Conservation (phyloP, 2,797 vertebrate genomes). For the Botia almorhae region DNA sequence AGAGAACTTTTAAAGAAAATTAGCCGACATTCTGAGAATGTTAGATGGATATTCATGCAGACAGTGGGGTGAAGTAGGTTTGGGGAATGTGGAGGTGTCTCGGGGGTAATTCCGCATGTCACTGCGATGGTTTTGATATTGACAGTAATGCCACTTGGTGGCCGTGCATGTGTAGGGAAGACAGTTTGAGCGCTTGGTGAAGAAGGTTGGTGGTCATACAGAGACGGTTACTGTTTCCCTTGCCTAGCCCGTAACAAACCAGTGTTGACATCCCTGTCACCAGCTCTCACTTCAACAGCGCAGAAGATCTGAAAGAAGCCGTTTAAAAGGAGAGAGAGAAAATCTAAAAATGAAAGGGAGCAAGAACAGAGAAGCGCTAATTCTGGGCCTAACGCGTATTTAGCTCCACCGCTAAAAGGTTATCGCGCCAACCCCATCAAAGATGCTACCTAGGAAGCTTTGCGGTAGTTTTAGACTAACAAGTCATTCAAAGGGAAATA, state of each 20-base stretch:
- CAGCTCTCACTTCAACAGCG: slow-evolving; percentile 75
- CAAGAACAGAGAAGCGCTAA: neutral
- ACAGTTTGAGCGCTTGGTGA: slow-evolving; percentile 59
- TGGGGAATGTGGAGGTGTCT: slow-evolving; percentile 46
- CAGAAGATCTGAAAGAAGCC: slow-evolving; percentile 75
- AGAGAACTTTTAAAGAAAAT: no score
- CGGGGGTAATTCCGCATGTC: slow-evolving; percentile 38
- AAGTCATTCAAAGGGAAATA: slow-evolving; percentile 53
- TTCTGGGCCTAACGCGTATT: neutral
- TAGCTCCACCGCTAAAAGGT: neutral
- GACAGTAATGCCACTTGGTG: slow-evolving; percentile 73
- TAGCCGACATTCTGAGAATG: no score
- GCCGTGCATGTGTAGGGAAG: slow-evolving; percentile 62
- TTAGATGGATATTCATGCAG: neutral
- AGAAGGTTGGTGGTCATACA: slow-evolving; percentile 66
- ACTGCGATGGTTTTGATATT: slow-evolving; percentile 65
- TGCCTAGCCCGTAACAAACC: slow-evolving; percentile 75
- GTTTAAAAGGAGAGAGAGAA: slow-evolving; percentile 62
- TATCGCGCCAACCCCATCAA: slow-evolving; percentile 64
- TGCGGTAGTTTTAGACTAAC: slow-evolving; percentile 62
- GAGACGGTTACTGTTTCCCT: slow-evolving; percentile 78
- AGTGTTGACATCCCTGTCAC: slow-evolving; percentile 82
- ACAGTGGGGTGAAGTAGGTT: slow-evolving; percentile 47
- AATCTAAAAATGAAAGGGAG: slow-evolving; percentile 2
- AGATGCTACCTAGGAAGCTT: slow-evolving; percentile 63